These are phyloP conservation scores for Cyprinodon variegatus DNA, from an alignment of 2,113 vertebrate species.

Conservation along the genomic window DNA sequence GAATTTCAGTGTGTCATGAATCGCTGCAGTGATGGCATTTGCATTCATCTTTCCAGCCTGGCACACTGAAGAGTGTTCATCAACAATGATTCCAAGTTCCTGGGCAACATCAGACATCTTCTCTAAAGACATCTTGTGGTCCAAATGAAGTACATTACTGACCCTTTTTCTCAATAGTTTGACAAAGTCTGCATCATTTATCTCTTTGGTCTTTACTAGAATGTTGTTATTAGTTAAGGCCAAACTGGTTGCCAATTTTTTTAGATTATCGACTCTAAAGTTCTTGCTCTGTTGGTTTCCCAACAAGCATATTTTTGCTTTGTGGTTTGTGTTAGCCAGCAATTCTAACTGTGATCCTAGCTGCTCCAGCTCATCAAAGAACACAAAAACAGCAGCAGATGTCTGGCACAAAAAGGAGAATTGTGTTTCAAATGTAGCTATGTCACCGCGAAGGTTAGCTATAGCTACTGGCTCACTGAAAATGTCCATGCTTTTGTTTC, in stretches of 20 bases:
- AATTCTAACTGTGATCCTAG: slow-evolving; percentile 50
- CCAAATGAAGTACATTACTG: slow-evolving; percentile 10
- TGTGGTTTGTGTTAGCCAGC: slow-evolving; percentile 53
- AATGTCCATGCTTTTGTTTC: too few species aligned
- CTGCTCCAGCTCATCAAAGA: too few species aligned
- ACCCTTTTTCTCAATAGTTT: slow-evolving; percentile 32
- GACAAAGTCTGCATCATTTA: slow-evolving; percentile 67
- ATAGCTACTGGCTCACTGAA: too few species aligned
- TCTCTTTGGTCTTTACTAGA: slow-evolving; percentile 46
- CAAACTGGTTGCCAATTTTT: slow-evolving; percentile 26
- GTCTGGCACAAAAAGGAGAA: too few species aligned
- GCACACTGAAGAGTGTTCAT: slow-evolving; percentile 62
- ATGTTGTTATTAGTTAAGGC: slow-evolving; percentile 39
- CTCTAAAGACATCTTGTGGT: slow-evolving; percentile 33
- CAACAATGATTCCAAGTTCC: slow-evolving; percentile 64
- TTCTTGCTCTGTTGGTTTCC: slow-evolving; percentile 35
- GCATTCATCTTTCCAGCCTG: slow-evolving; percentile 58
- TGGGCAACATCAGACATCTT: slow-evolving; percentile 48
- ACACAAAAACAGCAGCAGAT: too few species aligned
- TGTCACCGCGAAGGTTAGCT: too few species aligned
- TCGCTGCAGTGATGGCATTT: slow-evolving; percentile 42
- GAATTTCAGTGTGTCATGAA: slow-evolving; percentile 49
- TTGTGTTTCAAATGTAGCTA: too few species aligned
- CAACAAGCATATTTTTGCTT: slow-evolving; percentile 60
- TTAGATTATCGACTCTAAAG: slow-evolving; percentile 8